Evolutionary conservation across 1,140 invertebrate species (phyloP), one percentile per base, ranked within the genome.

Genomic region (Tetramorium parvispinum): DNA sequence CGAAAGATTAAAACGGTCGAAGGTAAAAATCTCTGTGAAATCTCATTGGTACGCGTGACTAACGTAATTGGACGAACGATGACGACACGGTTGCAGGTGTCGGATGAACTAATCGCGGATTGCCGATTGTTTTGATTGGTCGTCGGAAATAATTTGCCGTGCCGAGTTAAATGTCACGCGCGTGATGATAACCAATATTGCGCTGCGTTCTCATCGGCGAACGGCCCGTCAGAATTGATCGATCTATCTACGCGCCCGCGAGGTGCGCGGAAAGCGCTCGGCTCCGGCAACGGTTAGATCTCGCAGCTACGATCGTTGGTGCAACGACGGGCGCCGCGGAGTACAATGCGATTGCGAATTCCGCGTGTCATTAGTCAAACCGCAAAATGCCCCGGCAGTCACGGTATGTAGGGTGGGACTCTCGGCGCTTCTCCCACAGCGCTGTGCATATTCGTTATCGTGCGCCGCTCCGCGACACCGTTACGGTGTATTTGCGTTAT

Each of bases 321-420:
- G 66, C 3, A 61, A 70, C 3, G 55, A 76, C 55, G 51, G 11
- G 27, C 27, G 57, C 70, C 55, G 81, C 51, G 32, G 43, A 40
- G 21, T 46, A 78, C 82, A 85, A 78, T 78, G 73, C 73, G 61
- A 83, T 89, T 87, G 71, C 55, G 11, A 89, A 89, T 89, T 78
- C 65, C 59, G 43, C 59, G 65, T 24, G 61, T 57, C 76, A 82
- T 77, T 76, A 70, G 24, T 27, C n/a, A 63, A 68, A 87, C 88
- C 88, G 78, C 88, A 85, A 79, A 85, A 53, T 70, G 24, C 49
- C 37, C 18, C 51, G 55, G 55, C 55, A 32, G 73, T 78, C 43
- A 18, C 57, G 71, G 21, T 78, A 86, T 82, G 53, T 51, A 37
- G 76, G 55, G 87, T 63, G 57, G 43, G 49, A 83, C 27, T 57